Evolutionary conservation across 2,797 vertebrate species (phyloP).

Genomic region (Acanthurus tractus): DNA sequence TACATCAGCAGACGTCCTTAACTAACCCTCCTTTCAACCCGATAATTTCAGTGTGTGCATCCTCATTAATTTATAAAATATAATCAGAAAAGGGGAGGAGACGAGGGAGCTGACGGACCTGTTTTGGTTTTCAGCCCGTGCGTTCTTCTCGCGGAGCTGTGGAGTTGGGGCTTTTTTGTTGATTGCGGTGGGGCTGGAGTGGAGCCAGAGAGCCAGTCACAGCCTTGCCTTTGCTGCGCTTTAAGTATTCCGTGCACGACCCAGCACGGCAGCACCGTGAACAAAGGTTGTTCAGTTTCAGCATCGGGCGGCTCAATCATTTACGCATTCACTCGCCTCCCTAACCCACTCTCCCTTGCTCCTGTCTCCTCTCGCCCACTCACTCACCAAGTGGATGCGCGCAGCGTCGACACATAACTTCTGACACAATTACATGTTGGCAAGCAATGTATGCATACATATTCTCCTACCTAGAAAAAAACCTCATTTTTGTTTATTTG

Average conservation of each 20-base stretch:
- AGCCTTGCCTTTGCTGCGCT: conserved; percentile 62
- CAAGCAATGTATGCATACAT: background rate
- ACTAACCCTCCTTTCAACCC: background rate
- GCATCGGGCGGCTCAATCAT: conserved; percentile 83
- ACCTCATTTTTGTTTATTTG: background rate
- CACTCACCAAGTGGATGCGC: conserved; percentile 61
- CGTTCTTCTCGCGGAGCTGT: conserved; percentile 6
- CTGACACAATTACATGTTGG: conserved; percentile 18
- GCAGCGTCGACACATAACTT: conserved; percentile 28
- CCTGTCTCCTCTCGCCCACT: conserved; percentile 56
- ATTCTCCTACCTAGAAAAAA: background rate
- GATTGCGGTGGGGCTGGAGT: conserved; percentile 67
- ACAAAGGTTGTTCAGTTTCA: conserved; percentile 89
- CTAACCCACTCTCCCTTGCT: conserved; percentile 66
- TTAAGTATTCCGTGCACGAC: conserved; percentile 87
- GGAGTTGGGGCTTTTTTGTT: conserved; percentile 41
- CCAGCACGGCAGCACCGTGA: conserved; percentile 80
- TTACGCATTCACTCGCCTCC: conserved; percentile 81
- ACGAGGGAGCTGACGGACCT: conserved; percentile 22
- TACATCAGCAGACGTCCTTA: background rate
- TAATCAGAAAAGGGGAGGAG: background rate
- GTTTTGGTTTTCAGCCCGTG: conserved; percentile 28
- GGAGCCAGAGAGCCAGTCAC: conserved; percentile 68
- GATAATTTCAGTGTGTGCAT: background rate
- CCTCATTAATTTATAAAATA: background rate